Base-by-base conservation (phyloP, 2,888 invertebrate species). In the Conchocele bisecta region DNA sequence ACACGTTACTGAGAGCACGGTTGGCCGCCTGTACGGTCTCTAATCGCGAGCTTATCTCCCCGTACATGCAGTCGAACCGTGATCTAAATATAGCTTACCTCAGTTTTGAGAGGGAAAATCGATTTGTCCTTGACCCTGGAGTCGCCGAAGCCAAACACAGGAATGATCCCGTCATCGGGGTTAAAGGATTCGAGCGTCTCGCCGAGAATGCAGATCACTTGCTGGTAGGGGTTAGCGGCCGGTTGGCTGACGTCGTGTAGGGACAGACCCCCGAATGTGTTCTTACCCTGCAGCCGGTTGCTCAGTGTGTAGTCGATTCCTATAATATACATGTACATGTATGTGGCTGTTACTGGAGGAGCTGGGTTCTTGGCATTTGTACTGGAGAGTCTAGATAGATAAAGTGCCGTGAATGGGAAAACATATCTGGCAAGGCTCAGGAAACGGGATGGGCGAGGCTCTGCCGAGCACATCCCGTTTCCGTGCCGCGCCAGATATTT, bases 261-360 rank as follows among this genome's bases (percentile, higher is more conserved):
- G 2, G 56, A 56, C 17, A 26, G 29, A 13, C 41, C 41, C 3
- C 24, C 41, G 11, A n/a, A 41, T 28, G 56, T 56, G 4, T 15
- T 22, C 11, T 56, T 37, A 11, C 56, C 42, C 29, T 56, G 56
- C 3, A 41, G 20, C 7, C 26, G 22, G 28, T 56, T 56, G 24
- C 56, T 56, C n/a, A 56, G 7, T 15, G 56, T 56, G 28, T 56
- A 56, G 11, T 56, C 56, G 17, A 56, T 56, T 15, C 42, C 56
- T 56, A 31, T 13, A 56, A 56, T 28, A 41, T 2, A 41, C 1
- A 41, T 41, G n/a, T n/a, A n/a, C n/a, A n/a, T n/a, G n/a, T n/a
- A n/a, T n/a, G n/a, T n/a, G n/a, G n/a, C n/a, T n/a, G n/a, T n/a
- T n/a, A n/a, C n/a, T n/a, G n/a, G n/a, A n/a, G n/a, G n/a, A n/a